These are phyloP conservation scores for Rhincodon typus DNA, from an alignment of 2,797 vertebrate species.

Conservation along the genomic window DNA sequence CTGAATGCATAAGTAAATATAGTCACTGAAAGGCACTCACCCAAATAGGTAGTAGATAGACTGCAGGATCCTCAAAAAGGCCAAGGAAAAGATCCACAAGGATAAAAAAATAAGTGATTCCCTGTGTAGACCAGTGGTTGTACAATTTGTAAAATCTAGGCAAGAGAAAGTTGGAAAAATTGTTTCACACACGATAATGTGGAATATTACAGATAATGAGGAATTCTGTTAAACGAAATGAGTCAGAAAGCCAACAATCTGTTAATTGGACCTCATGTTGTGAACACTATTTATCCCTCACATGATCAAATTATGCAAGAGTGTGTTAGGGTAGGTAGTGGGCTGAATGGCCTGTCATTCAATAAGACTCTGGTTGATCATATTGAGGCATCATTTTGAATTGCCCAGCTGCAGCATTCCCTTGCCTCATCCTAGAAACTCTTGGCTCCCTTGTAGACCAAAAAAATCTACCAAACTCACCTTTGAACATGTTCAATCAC, in stretches of 20 bases:
- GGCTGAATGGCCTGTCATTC: too few species aligned
- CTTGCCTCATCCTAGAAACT: too few species aligned
- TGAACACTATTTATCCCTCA: too few species aligned
- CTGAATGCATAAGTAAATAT: background rate
- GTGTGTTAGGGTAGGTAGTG: too few species aligned
- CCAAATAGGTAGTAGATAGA: conserved; percentile 68
- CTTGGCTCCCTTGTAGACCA: too few species aligned
- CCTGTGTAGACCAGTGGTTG: conserved; percentile 72
- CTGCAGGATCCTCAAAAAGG: conserved; percentile 78
- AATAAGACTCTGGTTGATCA: too few species aligned
- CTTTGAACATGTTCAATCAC: background rate
- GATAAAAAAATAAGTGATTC: conserved; percentile 74
- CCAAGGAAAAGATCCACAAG: conserved; percentile 71
- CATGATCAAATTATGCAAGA: too few species aligned
- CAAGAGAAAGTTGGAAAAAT: conserved; percentile 31
- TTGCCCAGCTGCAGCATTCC: too few species aligned
- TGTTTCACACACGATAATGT: background rate
- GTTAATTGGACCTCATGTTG: background rate
- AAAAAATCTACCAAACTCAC: background rate
- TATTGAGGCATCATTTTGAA: too few species aligned
- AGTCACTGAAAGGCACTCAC: conserved; percentile 53
- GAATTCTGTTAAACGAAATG: background rate
- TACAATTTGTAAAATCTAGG: conserved; percentile 77
- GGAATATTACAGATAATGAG: background rate
- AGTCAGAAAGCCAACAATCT: background rate